Base-by-base conservation (phyloP, 2,888 invertebrate species). In the Tridacna crocea region DNA sequence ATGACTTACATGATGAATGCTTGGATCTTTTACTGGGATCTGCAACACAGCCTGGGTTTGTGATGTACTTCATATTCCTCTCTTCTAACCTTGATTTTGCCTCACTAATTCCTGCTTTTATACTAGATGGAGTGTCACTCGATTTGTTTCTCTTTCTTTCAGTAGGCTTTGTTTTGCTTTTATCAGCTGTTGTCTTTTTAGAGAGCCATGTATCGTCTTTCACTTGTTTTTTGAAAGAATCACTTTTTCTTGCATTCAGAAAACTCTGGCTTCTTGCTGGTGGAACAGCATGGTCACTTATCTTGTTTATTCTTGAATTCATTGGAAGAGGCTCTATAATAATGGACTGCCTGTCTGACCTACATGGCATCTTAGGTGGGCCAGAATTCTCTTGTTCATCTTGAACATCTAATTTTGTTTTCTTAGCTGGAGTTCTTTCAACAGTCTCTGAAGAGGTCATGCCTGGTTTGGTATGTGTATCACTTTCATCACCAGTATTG, bases 171-270 rank as follows among this genome's bases (percentile, higher is more conserved):
- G 24, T 55, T 61, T 72, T 79, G 11, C 65, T 65, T 19, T 24
- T 27, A 19, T 26, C n/a, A 36, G 55, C 75, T 60, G 63, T 4
- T n/a, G 22, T 17, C 26, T 75, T 51, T 46, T 82, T 85, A n/a
- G 85, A 85, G 17, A 85, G 47, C 85, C 85, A 85, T 63, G 65
- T 80, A 51, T 82, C 79, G 36, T 58, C 46, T 55, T 68, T 72
- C 4, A 22, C 36, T 61, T 68, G 74, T 72, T 36, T 36, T 36
- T 2, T 36, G 36, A 36, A 36, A 36, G 36, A 36, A 36, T 36
- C 36, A 36, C 3, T 36, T 36, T 36, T 36, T 36, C 36, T 68
- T 51, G 51, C 70, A 48, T 48, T 51, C 22, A 70, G 27, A 51
- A 70, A 70, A 51, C 70, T 51, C 51, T 70, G 22, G 48, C 47